Conservation (phyloP, 2,113 vertebrate species). For the Platysternon megacephalum region DNA sequence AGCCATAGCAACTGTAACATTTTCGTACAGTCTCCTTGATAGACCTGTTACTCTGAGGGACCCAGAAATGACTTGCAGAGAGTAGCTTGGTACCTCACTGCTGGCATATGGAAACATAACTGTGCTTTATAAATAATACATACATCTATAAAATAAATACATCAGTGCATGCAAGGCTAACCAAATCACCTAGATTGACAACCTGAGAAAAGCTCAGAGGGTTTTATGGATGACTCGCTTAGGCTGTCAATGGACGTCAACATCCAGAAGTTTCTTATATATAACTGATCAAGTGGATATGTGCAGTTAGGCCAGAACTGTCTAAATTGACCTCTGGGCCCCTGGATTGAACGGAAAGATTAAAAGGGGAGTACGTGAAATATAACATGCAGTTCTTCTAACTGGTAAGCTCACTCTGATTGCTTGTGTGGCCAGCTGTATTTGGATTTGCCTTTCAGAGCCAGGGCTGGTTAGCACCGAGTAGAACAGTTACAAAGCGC, state of each 20-base stretch:
- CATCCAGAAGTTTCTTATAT: constrained; percentile 51
- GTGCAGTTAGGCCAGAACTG: constrained; percentile 41
- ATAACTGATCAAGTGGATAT: constrained; percentile 35
- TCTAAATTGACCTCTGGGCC: constrained; percentile 54
- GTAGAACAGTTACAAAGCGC: neutral
- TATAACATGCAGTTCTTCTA: neutral
- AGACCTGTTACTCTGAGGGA: constrained; percentile 58
- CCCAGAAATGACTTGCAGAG: constrained; percentile 62
- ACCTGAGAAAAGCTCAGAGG: constrained; percentile 3
- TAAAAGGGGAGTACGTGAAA: constrained; percentile 8
- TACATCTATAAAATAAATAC: constrained; percentile 65
- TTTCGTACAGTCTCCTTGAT: constrained; percentile 54
- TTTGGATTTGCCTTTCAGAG: constrained; percentile 45
- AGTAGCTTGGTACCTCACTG: constrained; percentile 52
- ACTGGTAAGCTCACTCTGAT: neutral
- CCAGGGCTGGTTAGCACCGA: constrained; percentile 42
- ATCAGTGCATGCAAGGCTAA: constrained; percentile 55
- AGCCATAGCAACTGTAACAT: constrained; percentile 33
- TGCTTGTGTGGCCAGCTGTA: constrained; percentile 53
- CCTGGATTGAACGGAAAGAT: constrained; percentile 42
- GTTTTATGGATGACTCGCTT: constrained; percentile 54
- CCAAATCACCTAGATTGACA: constrained; percentile 69
- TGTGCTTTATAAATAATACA: constrained; percentile 75
- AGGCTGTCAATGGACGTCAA: constrained; percentile 53
- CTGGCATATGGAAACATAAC: constrained; percentile 60